These are phyloP conservation scores for Lepilemur septentrionalis DNA, from an alignment of 2,797 vertebrate genomes.

Conservation along the genomic window DNA sequence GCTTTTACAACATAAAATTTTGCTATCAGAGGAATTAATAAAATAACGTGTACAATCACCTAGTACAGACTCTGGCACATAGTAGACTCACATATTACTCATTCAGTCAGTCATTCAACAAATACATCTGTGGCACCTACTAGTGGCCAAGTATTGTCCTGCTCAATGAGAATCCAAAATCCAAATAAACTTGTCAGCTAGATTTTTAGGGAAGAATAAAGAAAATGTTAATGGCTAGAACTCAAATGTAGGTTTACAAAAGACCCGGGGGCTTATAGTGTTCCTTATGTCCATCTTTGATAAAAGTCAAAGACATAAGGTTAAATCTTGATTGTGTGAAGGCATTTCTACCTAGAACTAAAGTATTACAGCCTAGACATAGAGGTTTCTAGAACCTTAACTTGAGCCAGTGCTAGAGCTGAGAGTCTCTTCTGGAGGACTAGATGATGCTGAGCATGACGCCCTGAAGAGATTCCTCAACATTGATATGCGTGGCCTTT, in stretches of 20 bases:
- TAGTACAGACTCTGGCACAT: background rate
- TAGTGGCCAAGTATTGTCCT: background rate
- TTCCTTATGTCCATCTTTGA: background rate
- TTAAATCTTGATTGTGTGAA: background rate
- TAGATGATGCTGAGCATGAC: background rate
- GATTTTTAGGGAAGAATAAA: constrained; percentile 10
- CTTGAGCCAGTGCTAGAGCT: background rate
- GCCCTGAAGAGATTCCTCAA: background rate
- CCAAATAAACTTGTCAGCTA: background rate
- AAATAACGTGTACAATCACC: background rate
- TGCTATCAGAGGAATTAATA: background rate
- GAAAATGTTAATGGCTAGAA: constrained; percentile 12
- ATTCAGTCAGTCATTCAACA: background rate
- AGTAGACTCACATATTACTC: background rate
- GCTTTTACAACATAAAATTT: background rate
- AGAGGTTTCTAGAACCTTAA: background rate
- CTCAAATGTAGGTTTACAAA: constrained; percentile 1
- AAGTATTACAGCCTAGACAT: background rate
- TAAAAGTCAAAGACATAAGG: background rate
- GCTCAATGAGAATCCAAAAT: constrained; percentile 7
- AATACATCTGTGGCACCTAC: background rate
- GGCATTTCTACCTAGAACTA: background rate
- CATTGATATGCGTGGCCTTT: background rate
- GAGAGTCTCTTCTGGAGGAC: background rate
- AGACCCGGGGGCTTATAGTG: background rate